Evolutionary conservation across 2,888 invertebrate species (phyloP).

Genomic region (Argyresthia albistria): DNA sequence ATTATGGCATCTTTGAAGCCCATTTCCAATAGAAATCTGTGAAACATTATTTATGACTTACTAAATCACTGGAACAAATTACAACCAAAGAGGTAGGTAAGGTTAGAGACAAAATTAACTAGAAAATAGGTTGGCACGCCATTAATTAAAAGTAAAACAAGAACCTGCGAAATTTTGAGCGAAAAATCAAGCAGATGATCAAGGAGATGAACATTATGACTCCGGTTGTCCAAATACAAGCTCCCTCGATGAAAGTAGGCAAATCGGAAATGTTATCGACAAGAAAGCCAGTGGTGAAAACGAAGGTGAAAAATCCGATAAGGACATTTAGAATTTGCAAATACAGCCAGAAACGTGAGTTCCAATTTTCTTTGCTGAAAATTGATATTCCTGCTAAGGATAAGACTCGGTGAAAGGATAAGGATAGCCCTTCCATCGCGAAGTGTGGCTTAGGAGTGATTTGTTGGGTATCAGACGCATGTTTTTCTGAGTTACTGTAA

Average conservation of each 20-base stretch:
- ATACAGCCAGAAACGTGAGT: constrained; percentile 32
- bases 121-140: too few relatives aligned
- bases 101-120: too few relatives aligned
- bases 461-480: constrained; percentile 14
- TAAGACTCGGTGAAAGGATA: constrained; percentile 36
- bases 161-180: constrained; percentile 31
- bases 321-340: constrained; percentile 42
- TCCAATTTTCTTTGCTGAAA: constrained; percentile 36
- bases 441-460: constrained; percentile 12
- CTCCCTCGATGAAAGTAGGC: constrained; percentile 43
- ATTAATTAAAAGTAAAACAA: constrained; percentile 18
- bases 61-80: too few relatives aligned
- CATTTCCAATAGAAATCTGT: constrained; percentile 24
- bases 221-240: constrained; percentile 56
- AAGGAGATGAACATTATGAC: constrained; percentile 49
- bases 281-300: constrained; percentile 46
- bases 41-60: too few relatives aligned
- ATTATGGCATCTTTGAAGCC: constrained; percentile 35
- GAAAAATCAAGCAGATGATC: constrained; percentile 38
- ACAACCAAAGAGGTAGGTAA: too few relatives aligned
- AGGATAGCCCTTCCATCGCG: constrained; percentile 41
- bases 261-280: constrained; percentile 26
- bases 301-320: constrained; percentile 35
- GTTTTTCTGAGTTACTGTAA: constrained; percentile 20
- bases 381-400: constrained; percentile 43